phyloP scores from a whole-genome alignment of 2,113 vertebrate species.

The Perognathus longimembris region DNA sequence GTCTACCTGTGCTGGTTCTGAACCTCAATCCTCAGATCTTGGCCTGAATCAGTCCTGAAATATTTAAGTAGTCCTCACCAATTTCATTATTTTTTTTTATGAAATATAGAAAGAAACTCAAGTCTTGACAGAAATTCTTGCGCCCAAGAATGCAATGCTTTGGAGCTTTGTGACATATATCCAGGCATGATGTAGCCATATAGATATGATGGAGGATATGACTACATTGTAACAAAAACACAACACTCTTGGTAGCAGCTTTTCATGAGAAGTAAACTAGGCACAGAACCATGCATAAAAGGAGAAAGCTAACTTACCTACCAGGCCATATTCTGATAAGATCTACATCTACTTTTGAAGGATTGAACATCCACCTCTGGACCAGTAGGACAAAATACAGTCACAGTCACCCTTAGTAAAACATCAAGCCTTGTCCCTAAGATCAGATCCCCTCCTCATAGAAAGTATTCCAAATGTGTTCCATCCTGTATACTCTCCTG shows the following conservation, averaged over 20 bases:
- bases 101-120: not conserved
- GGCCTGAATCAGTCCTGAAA: not conserved
- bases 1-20: too few relatives aligned
- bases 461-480: not conserved
- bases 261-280: not conserved
- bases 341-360: not conserved
- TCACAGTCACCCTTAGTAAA: not conserved
- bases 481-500: not conserved
- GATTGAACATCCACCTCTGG: not conserved
- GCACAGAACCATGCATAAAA: not conserved
- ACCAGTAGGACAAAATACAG: not conserved
- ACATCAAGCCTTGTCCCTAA: not conserved
- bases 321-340: not conserved
- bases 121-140: not conserved
- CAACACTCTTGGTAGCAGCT: not conserved
- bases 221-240: not conserved
- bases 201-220: not conserved
- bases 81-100: not conserved
- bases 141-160: not conserved
- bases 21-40: too few relatives aligned
- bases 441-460: not conserved
- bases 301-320: not conserved
- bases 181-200: not conserved
- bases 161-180: not conserved
- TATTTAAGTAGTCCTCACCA: not conserved